Evolutionary conservation across 1,140 invertebrate genomes (phyloP), one percentile per base, ranked within the genome.

Genomic region (Bombyx mandarina): DNA sequence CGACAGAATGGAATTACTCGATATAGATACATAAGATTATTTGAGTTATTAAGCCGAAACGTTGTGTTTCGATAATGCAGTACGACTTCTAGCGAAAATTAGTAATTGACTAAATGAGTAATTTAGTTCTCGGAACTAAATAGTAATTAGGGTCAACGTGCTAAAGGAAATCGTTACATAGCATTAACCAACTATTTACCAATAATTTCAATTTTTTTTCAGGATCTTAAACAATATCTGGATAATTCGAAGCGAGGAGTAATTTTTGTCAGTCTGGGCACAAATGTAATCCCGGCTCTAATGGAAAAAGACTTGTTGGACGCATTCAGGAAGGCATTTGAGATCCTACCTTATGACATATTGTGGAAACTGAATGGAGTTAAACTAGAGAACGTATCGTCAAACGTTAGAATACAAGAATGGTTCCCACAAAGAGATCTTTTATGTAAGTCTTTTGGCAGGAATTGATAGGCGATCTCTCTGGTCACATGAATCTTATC

Each of bases 371-470:
- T 71, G 66, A 88, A 90, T 61, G 57, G 52, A 3, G 74, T 71
- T 6, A 47, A 56, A 12, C 54, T 80, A 1, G 58, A 65, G 43
- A 58, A 62, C 22, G 45, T 74, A 9, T 69, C 80, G 1, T 47
- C 68, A 1, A 93, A 92, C 73, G 76, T 92, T 0, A 86, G 86
- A 62, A 62, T 90, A 2, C 71, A 67, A 12, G 88, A 88, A 54
- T 92, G 91, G 91, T 66, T 91, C 2, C 91, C 91, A 0, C 91
- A 93, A 62, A 86, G 86, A 54, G 91, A 91, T 66, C 66, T 92
- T 59, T 62, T 91, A 58, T 87, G 66, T 69, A 49, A 56, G 26
- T 35, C 12, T 18, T 18, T 18, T 18, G 12, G 12, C 12, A 18
- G 12, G 12, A 18, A 18, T 18, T 18, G 12, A 18, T 18, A 0